A percentile compares a stretch with the other conserved stretches of the same genome.
phyloP scores from a whole-genome alignment of 2,797 vertebrate species.

The Bovichtus variegatus region DNA sequence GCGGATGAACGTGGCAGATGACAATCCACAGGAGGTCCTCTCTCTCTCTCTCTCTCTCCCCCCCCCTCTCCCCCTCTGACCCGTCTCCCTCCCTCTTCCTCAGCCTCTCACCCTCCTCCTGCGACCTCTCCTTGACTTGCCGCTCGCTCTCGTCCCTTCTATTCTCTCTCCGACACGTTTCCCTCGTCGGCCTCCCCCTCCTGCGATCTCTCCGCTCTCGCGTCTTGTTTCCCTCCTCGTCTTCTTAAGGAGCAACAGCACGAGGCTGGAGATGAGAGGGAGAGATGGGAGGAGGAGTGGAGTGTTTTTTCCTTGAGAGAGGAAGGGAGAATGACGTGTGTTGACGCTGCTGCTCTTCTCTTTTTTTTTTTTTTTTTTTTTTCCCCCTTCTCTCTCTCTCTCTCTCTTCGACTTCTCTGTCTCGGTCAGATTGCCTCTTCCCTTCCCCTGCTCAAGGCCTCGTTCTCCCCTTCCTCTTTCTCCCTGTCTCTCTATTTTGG shows the following conservation, averaged over 20 bases:
- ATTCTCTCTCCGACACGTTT: constrained; percentile 9
- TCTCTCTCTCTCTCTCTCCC: constrained; percentile 1
- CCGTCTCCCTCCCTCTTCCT: constrained; percentile 2
- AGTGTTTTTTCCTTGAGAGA: constrained; percentile 65
- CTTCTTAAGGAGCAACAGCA: constrained; percentile 42
- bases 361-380: background rate
- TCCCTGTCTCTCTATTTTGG: constrained; percentile 73
- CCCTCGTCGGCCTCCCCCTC: background rate
- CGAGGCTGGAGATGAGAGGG: constrained; percentile 18
- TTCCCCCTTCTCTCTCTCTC: too few relatives aligned
- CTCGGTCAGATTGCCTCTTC: constrained; percentile 27
- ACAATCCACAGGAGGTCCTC: constrained; percentile 63
- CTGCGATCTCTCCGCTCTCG: background rate
- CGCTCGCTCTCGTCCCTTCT: constrained; percentile 15
- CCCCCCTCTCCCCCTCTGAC: background rate
- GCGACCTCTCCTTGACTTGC: constrained; percentile 28
- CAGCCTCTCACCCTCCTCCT: constrained; percentile 14
- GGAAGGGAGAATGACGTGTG: constrained; percentile 51
- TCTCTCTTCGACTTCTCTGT: constrained; percentile 29
- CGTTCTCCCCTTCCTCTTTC: constrained; percentile 60
- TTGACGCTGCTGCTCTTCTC: constrained; percentile 38
- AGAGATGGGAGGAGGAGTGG: constrained; percentile 24
- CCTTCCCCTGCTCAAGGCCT: constrained; percentile 63
- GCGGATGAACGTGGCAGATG: constrained; percentile 70
- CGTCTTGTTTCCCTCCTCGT: constrained; percentile 17